Percentiles rank a stretch among this genome's conserved stretches.
These are phyloP conservation scores for Orthosia gracilis DNA, from an alignment of 2,888 invertebrate species.

Conservation along the genomic window DNA sequence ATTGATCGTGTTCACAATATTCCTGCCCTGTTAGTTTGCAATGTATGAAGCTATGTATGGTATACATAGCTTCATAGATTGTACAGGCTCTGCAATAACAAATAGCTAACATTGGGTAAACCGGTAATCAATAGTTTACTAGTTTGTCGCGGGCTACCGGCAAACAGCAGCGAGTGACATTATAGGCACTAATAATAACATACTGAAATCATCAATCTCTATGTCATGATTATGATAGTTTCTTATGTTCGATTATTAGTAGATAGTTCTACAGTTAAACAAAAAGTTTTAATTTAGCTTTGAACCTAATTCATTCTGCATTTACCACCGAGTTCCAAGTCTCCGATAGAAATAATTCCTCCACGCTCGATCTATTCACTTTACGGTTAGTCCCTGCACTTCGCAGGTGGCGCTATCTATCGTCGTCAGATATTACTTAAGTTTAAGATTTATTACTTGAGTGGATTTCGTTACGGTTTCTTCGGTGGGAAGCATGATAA, in stretches of 20 bases:
- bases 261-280: too few relatives aligned
- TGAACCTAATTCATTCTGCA: not conserved
- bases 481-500: slow-evolving; percentile 36
- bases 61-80: not conserved
- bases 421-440: slow-evolving; percentile 59
- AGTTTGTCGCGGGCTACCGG: slow-evolving; percentile 9
- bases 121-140: slow-evolving; percentile 22
- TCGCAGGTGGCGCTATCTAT: slow-evolving; percentile 60
- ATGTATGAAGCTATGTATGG: not conserved
- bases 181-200: not conserved
- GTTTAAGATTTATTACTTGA: slow-evolving; percentile 61
- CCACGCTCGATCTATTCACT: slow-evolving; percentile 57
- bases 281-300: not conserved
- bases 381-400: slow-evolving; percentile 53
- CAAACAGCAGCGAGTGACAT: not conserved
- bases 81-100: slow-evolving; percentile 16
- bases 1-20: slow-evolving; percentile 8
- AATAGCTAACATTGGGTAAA: slow-evolving; percentile 32
- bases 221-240: not conserved
- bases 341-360: slow-evolving; percentile 47
- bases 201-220: not conserved
- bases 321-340: slow-evolving; percentile 30
- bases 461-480: slow-evolving; percentile 51
- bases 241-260: not conserved
- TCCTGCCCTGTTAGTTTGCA: not conserved